Evolutionary conservation across 2,113 vertebrate species (phyloP).

Genomic region (Esox niger): DNA sequence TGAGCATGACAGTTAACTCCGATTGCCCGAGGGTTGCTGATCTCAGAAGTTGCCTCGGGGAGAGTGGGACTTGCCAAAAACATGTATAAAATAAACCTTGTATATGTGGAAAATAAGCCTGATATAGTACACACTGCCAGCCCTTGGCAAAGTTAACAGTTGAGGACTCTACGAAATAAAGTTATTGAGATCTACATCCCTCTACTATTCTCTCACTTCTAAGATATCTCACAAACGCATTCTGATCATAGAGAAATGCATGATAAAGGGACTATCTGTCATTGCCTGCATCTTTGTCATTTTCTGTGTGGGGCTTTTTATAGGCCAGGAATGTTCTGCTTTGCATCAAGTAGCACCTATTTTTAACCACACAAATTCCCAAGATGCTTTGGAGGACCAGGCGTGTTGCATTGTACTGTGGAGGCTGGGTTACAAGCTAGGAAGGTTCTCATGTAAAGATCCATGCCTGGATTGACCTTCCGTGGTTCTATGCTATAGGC

Average conservation of each 20-base stretch:
- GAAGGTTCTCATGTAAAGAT: neutral
- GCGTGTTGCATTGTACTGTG: neutral
- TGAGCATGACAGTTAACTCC: too few species aligned
- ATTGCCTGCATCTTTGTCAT: slow-evolving; percentile 3
- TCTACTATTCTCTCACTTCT: neutral
- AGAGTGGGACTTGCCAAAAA: too few species aligned
- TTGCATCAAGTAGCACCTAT: slow-evolving; percentile 29
- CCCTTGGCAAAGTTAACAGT: too few species aligned
- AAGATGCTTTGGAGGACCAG: neutral
- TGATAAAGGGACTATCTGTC: neutral
- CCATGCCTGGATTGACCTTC: slow-evolving; percentile 3
- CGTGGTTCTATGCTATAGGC: neutral
- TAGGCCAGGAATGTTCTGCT: slow-evolving; percentile 23
- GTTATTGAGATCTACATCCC: neutral
- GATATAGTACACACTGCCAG: too few species aligned
- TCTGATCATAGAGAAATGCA: neutral
- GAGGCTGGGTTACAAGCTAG: neutral
- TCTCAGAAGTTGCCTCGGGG: too few species aligned
- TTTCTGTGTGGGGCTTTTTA: slow-evolving; percentile 9
- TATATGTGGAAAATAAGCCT: too few species aligned
- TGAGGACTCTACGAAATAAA: too few species aligned
- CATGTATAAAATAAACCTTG: too few species aligned
- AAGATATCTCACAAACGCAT: neutral
- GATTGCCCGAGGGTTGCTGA: too few species aligned
- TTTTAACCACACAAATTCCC: slow-evolving; percentile 22